Evolutionary conservation across 2,888 invertebrate genomes (phyloP), one percentile per base, ranked within the genome.

Genomic region (Elgonia sp.): DNA sequence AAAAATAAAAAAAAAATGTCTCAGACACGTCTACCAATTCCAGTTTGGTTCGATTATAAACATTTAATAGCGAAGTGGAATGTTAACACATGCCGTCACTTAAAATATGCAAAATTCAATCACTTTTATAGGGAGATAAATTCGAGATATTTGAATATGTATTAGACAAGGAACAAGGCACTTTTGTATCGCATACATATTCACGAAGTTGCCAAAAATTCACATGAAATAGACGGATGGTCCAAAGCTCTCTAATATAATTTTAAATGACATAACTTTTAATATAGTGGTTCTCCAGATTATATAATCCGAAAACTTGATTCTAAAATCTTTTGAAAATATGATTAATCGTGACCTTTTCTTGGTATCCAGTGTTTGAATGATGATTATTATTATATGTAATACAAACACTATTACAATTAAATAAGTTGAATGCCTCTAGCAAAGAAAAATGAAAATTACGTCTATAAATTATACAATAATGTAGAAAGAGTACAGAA

Each of bases 121-220:
- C 70, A 60, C 37, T 67, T 77, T 62, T 50, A 62, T 62, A 50
- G 60, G 46, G 21, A 57, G 75, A 80, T 80, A 50, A 40, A 72
- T 40, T 63, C 10, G 14, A 62, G 21, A 84, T 70, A 65, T 70
- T 84, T 85, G 84, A 84, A 84, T 85, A 85, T 73, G 60, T 39
- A 67, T 65, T 80, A 73, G 84, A 84, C 76, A 69, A 63, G 63
- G 62, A 18, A 20, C 53, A 40, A 46, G 46, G 12, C 46, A 62
- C 70, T 76, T 76, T 84, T 29, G 53, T 62, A 55, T 46, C n/a
- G 2, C 18, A 83, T 70, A 62, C 50, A 77, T 77, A 77, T 84
- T 77, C 76, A 77, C 67, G 76, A 77, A 53, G 69, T n/a, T 53
- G 46, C 21, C 75, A 46, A 73, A 60, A 83, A 75, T 73, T 53